phyloP scores from a whole-genome alignment of 2,888 invertebrate species.

The Coleophora deauratella region DNA sequence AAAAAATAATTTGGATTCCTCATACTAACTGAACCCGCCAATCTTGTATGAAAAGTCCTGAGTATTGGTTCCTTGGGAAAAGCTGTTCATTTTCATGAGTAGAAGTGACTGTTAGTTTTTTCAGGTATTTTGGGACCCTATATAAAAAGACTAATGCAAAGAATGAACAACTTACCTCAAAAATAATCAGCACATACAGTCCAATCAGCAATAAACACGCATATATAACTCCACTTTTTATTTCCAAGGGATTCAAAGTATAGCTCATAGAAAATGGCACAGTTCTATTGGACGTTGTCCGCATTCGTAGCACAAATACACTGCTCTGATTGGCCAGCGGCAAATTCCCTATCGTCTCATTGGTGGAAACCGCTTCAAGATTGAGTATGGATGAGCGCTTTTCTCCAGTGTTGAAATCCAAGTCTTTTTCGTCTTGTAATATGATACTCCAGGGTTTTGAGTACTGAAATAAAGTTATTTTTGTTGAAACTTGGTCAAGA shows the following conservation, averaged over 20 bases:
- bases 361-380: conserved; percentile 25
- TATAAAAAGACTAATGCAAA: no score
- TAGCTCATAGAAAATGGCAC: conserved; percentile 58
- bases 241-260: conserved; percentile 74
- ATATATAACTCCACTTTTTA: conserved; percentile 77
- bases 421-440: conserved; percentile 68
- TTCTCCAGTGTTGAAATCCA: conserved; percentile 74
- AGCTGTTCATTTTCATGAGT: no score
- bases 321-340: conserved; percentile 2
- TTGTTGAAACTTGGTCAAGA: no score
- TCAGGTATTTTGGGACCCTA: no score
- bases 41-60: no score
- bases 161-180: conserved; percentile 80
- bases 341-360: conserved; percentile 9
- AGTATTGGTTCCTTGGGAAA: no score
- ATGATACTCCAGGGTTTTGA: conserved; percentile 75
- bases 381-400: conserved; percentile 49
- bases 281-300: conserved; percentile 27
- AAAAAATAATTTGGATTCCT: no score
- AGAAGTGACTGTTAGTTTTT: no score
- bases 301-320: conserved; percentile 29
- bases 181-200: conserved; percentile 84
- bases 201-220: conserved; percentile 79
- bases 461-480: conserved; percentile 33
- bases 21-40: no score